Base-by-base conservation (phyloP, 2,797 vertebrate genomes). In the Spinus pinus region DNA sequence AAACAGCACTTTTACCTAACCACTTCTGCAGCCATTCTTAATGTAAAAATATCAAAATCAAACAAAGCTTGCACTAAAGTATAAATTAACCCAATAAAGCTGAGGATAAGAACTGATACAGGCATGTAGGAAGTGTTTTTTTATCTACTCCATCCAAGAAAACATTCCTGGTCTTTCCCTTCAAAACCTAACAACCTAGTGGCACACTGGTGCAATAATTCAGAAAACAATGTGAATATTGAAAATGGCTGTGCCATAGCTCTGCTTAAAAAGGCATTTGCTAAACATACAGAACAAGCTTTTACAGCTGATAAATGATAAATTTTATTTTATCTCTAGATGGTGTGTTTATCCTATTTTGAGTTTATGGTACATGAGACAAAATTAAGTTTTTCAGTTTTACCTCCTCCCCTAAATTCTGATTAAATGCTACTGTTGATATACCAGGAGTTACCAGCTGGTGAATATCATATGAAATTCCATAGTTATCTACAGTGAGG, bases 11-110 rank as follows among this genome's bases (percentile, higher is more conserved):
- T 69, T 54, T 16, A 49, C 58, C 19, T 80, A 72, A 75, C 24
- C 20, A 49, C 33, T 66, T 79, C 25, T 81, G 33, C n/a, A 72
- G 23, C 56, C 44, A 33, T 67, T 87, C 37, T 53, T 86, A 74
- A 88, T 58, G 49, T 37, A 57, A 69, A 90, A 94, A 58, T 12
- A 57, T 37, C 41, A 73, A 88, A 97, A 90, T 57, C 57, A 96
- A 95, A 66, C 30, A 96, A 83, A 93, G 51, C 11, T 95, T 65
- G 83, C 60, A 60, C 37, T 58, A 66, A 61, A 23, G 9, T 19
- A 25, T 30, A 25, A 85, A 67, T 33, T 58, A 57, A 41, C 53
- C 24, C 19, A 39, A 5, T 47, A 47, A 51, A 62, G 44, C 51
- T 47, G 39, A 92, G 57, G 15, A 44, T 58, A 81, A 80, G 62